These are phyloP conservation scores for Otolemur crassicaudatus DNA, from an alignment of 2,797 vertebrate genomes.

Conservation along the genomic window DNA sequence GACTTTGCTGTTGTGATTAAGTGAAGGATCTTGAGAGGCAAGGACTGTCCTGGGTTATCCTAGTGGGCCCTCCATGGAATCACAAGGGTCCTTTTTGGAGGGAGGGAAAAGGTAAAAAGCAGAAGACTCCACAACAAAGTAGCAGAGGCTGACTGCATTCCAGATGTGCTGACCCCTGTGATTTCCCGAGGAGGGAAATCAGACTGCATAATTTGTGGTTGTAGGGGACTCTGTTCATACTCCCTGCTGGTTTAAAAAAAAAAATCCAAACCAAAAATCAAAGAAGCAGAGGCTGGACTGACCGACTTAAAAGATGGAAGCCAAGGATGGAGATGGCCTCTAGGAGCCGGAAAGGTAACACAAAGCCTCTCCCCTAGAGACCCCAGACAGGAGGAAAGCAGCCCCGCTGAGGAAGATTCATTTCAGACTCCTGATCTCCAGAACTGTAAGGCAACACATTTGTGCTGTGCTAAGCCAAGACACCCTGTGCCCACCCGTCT, in stretches of 20 bases:
- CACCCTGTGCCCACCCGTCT: accelerated
- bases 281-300: not conserved
- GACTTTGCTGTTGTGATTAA: not conserved
- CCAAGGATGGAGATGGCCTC: not conserved
- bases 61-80: not conserved
- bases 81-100: not conserved
- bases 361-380: not conserved
- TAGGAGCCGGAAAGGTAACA: not conserved
- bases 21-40: not conserved
- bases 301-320: accelerated
- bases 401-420: not conserved
- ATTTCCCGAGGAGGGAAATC: too few species aligned
- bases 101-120: not conserved
- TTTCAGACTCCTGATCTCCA: not conserved
- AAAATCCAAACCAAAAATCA: too few species aligned
- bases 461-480: not conserved
- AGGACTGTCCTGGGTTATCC: not conserved
- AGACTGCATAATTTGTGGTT: too few species aligned
- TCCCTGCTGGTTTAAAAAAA: too few species aligned
- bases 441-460: not conserved
- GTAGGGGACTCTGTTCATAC: too few species aligned
- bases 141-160: not conserved
- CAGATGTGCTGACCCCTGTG: too few species aligned
- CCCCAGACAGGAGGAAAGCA: not conserved
- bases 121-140: not conserved